Conservation (phyloP, 2,113 vertebrate genomes). For the Tychaedon coryphoeus region DNA sequence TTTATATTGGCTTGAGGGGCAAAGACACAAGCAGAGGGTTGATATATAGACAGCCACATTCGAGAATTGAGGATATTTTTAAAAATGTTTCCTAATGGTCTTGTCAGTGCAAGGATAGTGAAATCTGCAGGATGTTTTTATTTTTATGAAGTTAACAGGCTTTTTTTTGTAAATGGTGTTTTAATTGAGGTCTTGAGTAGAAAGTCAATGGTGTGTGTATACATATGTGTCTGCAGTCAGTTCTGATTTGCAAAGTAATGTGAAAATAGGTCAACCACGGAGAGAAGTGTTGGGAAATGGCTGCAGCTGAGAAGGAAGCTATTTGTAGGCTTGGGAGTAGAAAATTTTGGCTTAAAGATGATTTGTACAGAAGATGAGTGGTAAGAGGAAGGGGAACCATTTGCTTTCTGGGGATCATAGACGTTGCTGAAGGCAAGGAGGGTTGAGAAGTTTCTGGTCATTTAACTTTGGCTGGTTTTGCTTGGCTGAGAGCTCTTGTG, state of each 20-base stretch:
- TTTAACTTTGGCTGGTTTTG: neutral
- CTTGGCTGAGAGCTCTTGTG: neutral
- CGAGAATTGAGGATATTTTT: neutral
- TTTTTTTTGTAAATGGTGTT: constrained; percentile 29
- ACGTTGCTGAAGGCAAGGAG: neutral
- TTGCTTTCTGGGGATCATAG: neutral
- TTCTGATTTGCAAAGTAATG: constrained; percentile 54
- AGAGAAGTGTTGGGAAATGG: constrained; percentile 2
- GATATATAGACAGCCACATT: neutral
- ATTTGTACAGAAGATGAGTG: neutral
- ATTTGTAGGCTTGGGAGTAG: neutral
- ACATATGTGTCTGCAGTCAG: constrained; percentile 54
- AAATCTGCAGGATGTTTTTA: constrained; percentile 26
- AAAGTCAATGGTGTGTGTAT: constrained; percentile 51
- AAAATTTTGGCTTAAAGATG: neutral
- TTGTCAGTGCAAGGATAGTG: neutral
- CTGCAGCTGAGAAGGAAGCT: neutral
- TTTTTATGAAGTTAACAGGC: neutral
- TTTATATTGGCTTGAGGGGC: neutral
- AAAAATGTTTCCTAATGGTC: neutral
- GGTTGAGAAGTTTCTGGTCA: neutral
- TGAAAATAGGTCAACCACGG: constrained; percentile 58
- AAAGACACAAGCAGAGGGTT: neutral
- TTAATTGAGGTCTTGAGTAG: constrained; percentile 51
- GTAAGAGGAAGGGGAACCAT: neutral